These are phyloP conservation scores for Mus spretus DNA, from an alignment of 2,797 vertebrate genomes.

Conservation along the genomic window DNA sequence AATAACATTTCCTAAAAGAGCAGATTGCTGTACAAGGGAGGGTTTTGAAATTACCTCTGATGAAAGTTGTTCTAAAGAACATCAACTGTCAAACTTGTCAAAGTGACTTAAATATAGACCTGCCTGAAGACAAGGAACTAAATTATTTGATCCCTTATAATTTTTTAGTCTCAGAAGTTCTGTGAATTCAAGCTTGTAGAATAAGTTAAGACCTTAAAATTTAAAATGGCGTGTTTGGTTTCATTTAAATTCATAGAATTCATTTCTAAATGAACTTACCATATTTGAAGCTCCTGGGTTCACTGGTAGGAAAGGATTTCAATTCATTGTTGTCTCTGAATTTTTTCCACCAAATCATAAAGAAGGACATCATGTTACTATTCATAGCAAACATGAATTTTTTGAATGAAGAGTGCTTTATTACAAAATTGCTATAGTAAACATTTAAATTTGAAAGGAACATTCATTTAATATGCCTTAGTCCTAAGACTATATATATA, in stretches of 20 bases:
- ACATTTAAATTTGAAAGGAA: conserved; percentile 29
- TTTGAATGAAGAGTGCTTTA: conserved; percentile 34
- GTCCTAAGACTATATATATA: neutral
- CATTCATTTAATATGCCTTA: neutral
- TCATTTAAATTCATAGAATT: conserved; percentile 30
- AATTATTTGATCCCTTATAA: conserved; percentile 36
- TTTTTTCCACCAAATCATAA: conserved; percentile 12
- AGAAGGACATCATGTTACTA: neutral
- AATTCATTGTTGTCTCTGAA: neutral
- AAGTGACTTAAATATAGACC: conserved; percentile 58
- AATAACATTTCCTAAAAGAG: conserved; percentile 25
- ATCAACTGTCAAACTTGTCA: conserved; percentile 49
- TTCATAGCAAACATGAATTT: neutral
- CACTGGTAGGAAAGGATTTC: neutral
- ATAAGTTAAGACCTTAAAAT: neutral
- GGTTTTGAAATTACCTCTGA: neutral
- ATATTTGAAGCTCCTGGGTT: neutral
- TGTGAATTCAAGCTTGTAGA: conserved; percentile 55
- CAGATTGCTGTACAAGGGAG: neutral
- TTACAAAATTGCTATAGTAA: conserved; percentile 25
- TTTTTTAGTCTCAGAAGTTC: neutral
- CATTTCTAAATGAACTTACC: conserved; percentile 4
- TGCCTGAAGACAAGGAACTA: conserved; percentile 11
- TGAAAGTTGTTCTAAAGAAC: conserved; percentile 49
- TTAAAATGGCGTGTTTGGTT: neutral